Percentiles rank a stretch among this genome's conserved stretches.
Evolutionary conservation across 2,113 vertebrate genomes (phyloP).

Genomic region (Pelusios castaneus): DNA sequence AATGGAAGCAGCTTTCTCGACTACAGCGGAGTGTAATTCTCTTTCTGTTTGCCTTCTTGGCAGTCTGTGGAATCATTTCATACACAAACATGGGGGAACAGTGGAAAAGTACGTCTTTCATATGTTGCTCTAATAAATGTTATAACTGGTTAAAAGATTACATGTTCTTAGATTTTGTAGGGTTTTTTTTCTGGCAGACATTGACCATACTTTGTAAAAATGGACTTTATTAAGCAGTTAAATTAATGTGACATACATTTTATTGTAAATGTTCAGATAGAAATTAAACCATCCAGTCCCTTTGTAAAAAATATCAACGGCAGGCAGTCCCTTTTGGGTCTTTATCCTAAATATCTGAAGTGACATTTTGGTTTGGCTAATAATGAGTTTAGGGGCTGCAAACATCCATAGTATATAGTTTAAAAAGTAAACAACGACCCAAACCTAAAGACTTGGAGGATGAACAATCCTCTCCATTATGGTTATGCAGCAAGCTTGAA

Average conservation of each 20-base stretch:
- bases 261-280: neutral
- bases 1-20: conserved; percentile 96
- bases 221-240: neutral
- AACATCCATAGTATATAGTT: neutral
- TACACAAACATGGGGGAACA: conserved; percentile 77
- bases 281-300: neutral
- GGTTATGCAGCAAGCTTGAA: neutral
- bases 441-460: neutral
- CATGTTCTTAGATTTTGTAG: neutral
- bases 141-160: neutral
- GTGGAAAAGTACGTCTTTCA: conserved; percentile 80
- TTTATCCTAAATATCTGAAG: neutral
- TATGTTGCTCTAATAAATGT: neutral
- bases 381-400: neutral
- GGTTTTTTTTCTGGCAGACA: neutral
- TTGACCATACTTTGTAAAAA: neutral
- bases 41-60: conserved; percentile 81
- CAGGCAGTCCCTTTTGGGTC: neutral
- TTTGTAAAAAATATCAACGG: neutral
- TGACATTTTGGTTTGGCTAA: fast-evolving
- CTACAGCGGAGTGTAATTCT: conserved; percentile 89
- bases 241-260: neutral
- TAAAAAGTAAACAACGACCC: neutral
- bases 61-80: conserved; percentile 79
- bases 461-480: neutral